phyloP scores from a whole-genome alignment of 1,140 invertebrate genomes.

The Sitophilus oryzae region DNA sequence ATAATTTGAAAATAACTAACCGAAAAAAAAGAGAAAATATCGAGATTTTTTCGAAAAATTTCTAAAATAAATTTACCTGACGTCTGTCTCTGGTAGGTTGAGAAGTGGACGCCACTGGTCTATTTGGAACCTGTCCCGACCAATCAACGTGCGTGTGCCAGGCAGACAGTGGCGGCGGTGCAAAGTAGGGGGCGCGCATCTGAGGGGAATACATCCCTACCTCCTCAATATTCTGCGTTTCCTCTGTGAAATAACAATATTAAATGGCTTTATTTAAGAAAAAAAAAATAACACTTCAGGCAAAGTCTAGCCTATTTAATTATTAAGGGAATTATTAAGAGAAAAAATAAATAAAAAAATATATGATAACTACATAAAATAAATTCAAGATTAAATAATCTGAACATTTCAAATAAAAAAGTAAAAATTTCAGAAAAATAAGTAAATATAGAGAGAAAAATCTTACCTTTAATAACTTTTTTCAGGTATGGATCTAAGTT shows the following conservation, averaged over 20 bases:
- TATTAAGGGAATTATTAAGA: too few species aligned
- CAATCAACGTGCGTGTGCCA: slow-evolving; percentile 11
- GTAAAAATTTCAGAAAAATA: too few species aligned
- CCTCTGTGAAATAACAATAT: slow-evolving; percentile 33
- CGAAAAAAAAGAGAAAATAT: too few species aligned
- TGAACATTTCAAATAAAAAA: too few species aligned
- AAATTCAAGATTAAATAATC: too few species aligned
- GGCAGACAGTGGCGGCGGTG: slow-evolving; percentile 4
- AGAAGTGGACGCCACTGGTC: not conserved
- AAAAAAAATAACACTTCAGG: too few species aligned
- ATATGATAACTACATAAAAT: not conserved
- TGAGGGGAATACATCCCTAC: slow-evolving; percentile 42
- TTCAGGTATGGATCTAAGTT: slow-evolving; percentile 94
- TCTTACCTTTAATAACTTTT: slow-evolving; percentile 89
- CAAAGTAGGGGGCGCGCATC: not conserved
- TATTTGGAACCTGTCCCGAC: not conserved
- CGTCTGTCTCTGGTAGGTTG: not conserved
- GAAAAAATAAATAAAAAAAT: not conserved
- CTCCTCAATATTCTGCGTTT: slow-evolving; percentile 62
- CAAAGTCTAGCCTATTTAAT: too few species aligned
- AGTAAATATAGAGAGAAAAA: too few species aligned
- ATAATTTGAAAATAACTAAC: too few species aligned
- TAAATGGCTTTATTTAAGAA: too few species aligned
- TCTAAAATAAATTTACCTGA: too few species aligned
- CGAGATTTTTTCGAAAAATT: too few species aligned